These are phyloP conservation scores for Corvus hawaiiensis DNA, from an alignment of 2,113 vertebrate genomes.

Conservation along the genomic window DNA sequence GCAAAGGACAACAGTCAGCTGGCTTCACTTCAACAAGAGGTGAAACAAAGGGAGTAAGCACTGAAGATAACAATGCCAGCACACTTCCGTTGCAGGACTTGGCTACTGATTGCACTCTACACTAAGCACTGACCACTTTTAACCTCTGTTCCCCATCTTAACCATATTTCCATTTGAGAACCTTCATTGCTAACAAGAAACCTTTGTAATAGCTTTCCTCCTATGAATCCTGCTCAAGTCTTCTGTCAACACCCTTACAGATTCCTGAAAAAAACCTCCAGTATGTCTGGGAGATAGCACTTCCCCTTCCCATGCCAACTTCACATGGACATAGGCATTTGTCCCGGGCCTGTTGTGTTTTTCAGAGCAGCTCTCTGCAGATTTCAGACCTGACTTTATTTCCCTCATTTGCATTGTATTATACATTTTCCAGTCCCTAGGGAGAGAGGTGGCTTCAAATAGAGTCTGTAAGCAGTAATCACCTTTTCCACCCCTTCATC, in stretches of 20 bases:
- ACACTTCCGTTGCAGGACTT: neutral
- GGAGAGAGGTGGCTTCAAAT: neutral
- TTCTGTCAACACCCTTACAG: neutral
- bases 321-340: fast-evolving
- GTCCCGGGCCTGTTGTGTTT: neutral
- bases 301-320: neutral
- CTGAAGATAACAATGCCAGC: neutral
- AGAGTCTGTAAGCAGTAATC: neutral
- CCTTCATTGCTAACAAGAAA: neutral
- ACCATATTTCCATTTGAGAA: neutral
- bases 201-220: neutral
- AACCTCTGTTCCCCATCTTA: neutral
- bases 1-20: neutral
- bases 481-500: neutral
- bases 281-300: neutral
- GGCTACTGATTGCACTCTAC: neutral
- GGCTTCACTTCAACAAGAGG: neutral
- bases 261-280: neutral
- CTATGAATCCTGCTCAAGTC: neutral
- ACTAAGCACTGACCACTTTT: neutral
- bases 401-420: neutral
- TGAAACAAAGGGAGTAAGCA: neutral
- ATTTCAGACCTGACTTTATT: neutral
- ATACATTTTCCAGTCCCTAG: neutral
- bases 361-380: neutral